A percentile compares a stretch with the other conserved stretches of the same genome.
phyloP scores from a whole-genome alignment of 2,797 vertebrate species.

The Chlorospingus semifuscus region DNA sequence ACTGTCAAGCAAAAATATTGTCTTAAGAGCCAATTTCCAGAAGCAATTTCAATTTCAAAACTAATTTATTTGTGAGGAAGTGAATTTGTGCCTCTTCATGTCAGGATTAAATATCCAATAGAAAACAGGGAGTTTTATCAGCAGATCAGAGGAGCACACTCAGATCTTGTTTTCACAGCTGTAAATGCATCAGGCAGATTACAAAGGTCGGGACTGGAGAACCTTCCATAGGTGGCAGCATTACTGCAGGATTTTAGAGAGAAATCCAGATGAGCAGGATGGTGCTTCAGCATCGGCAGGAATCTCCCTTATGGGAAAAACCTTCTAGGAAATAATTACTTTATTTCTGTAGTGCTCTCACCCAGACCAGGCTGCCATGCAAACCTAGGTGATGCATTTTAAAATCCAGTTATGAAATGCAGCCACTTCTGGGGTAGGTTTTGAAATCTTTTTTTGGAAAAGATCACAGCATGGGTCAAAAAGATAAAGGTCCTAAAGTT shows the following conservation, averaged over 20 bases:
- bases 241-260: background rate
- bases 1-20: background rate
- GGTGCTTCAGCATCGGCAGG: background rate
- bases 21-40: conserved; percentile 11
- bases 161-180: conserved; percentile 42
- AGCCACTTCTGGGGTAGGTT: background rate
- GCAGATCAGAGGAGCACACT: background rate
- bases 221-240: conserved; percentile 63
- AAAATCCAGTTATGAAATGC: background rate
- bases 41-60: conserved; percentile 44
- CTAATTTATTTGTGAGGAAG: conserved; percentile 22
- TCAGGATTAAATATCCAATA: background rate
- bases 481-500: background rate
- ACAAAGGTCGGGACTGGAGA: background rate
- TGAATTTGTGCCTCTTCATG: background rate
- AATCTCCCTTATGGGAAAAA: background rate
- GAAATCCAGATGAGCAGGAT: background rate
- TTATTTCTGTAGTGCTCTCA: background rate
- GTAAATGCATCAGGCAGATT: fast-evolving
- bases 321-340: background rate
- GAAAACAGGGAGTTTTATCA: background rate
- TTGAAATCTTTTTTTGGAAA: background rate
- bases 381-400: background rate
- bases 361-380: background rate
- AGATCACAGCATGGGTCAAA: background rate